Conservation (phyloP, 2,888 invertebrate species). For the Drosophila parthenogenetica region DNA sequence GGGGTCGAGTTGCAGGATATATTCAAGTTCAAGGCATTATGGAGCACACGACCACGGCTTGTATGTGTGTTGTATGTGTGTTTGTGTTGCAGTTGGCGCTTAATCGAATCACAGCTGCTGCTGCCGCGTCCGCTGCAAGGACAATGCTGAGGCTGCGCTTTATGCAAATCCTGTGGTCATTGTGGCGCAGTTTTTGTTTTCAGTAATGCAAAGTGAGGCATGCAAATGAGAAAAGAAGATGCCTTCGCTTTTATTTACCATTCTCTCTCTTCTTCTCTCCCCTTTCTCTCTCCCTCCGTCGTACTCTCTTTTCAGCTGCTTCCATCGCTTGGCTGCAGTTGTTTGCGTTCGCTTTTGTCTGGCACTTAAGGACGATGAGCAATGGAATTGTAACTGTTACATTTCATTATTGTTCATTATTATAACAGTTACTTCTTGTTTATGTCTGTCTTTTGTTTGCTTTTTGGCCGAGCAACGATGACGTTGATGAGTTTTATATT, state of each 20-base stretch:
- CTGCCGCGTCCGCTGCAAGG: conserved; percentile 50
- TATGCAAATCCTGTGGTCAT: conserved; percentile 74
- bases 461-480: conserved; percentile 48
- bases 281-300: neutral
- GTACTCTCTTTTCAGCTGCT: neutral
- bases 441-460: conserved; percentile 38
- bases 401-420: conserved; percentile 68
- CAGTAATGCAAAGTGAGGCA: conserved; percentile 54
- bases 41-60: conserved; percentile 8
- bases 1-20: conserved; percentile 11
- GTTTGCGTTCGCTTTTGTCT: conserved; percentile 51
- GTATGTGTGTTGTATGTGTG: conserved; percentile 1
- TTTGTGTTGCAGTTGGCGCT: conserved; percentile 42
- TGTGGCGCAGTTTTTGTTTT: conserved; percentile 60
- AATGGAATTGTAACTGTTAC: conserved; percentile 52
- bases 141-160: conserved; percentile 60
- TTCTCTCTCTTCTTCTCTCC: neutral
- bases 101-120: conserved; percentile 63
- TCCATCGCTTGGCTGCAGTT: conserved; percentile 31
- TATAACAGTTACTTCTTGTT: conserved; percentile 25
- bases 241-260: neutral
- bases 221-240: conserved; percentile 32
- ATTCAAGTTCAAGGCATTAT: conserved; percentile 54
- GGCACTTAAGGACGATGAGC: conserved; percentile 62
- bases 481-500: conserved; percentile 76